These are phyloP conservation scores for Tupaia chinensis DNA, from an alignment of 2,113 vertebrate species.

Conservation along the genomic window DNA sequence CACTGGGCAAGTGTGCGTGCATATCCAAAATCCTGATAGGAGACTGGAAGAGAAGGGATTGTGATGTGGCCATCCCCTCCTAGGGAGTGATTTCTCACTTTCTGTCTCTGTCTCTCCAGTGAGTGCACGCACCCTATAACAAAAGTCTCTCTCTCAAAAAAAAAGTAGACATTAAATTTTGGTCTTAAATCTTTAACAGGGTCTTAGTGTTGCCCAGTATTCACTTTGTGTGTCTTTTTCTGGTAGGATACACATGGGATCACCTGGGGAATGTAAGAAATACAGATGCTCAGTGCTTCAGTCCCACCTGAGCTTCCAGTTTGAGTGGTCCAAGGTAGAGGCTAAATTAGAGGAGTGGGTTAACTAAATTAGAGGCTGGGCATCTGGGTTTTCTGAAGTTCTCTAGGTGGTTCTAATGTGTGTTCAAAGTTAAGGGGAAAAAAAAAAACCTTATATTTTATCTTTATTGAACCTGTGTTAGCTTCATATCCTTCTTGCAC, in stretches of 20 bases:
- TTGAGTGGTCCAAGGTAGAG: background rate
- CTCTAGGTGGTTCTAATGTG: background rate
- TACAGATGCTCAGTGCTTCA: background rate
- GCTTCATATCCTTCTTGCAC: background rate
- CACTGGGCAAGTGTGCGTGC: too few relatives aligned
- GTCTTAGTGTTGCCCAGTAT: background rate
- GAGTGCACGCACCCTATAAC: too few relatives aligned
- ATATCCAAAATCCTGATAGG: too few relatives aligned
- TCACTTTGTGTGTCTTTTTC: background rate
- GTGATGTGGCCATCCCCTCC: too few relatives aligned
- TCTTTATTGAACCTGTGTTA: background rate
- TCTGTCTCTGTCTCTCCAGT: too few relatives aligned
- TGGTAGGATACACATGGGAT: background rate
- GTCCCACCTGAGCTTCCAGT: background rate
- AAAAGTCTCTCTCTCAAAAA: too few relatives aligned
- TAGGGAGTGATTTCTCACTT: too few relatives aligned
- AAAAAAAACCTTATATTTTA: background rate
- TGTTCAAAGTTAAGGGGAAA: background rate
- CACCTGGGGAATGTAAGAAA: background rate
- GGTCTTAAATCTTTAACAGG: background rate
- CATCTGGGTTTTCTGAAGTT: background rate
- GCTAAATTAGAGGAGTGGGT: too few relatives aligned
- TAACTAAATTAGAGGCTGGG: background rate
- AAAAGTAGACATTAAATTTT: background rate
- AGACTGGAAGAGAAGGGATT: too few relatives aligned